phyloP scores from a whole-genome alignment of 2,113 vertebrate genomes.

The Pedionomus torquatus region DNA sequence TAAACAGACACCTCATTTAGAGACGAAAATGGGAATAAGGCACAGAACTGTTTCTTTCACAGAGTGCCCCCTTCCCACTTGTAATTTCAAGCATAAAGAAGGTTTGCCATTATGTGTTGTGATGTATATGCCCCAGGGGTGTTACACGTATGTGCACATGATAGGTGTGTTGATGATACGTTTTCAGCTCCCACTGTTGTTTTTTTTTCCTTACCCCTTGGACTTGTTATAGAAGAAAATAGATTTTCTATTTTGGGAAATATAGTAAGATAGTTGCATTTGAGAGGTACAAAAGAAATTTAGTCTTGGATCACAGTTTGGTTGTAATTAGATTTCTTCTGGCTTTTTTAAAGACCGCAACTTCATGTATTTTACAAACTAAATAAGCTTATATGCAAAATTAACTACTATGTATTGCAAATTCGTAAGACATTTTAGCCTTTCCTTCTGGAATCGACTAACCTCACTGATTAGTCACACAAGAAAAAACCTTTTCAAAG shows the following conservation, averaged over 20 bases:
- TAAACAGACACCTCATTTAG: not conserved
- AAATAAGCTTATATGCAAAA: not conserved
- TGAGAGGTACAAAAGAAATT: not conserved
- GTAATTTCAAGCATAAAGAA: not conserved
- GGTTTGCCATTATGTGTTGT: not conserved
- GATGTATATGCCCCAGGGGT: not conserved
- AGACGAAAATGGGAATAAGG: not conserved
- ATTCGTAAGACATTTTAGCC: conserved; percentile 6
- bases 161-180: not conserved
- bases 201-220: not conserved
- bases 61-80: not conserved
- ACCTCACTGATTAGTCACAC: not conserved
- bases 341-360: not conserved
- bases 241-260: not conserved
- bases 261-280: not conserved
- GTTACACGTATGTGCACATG: not conserved
- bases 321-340: not conserved
- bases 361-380: not conserved
- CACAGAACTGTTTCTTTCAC: not conserved
- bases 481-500: conserved; percentile 25
- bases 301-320: not conserved
- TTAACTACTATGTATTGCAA: not conserved
- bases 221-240: not conserved
- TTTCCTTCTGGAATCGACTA: conserved; percentile 30
- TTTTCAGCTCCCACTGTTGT: not conserved